These are phyloP conservation scores for Haliclona indistincta DNA, from an alignment of 37 sponge, comb jelly and placozoan genomes.

Conservation along the genomic window DNA sequence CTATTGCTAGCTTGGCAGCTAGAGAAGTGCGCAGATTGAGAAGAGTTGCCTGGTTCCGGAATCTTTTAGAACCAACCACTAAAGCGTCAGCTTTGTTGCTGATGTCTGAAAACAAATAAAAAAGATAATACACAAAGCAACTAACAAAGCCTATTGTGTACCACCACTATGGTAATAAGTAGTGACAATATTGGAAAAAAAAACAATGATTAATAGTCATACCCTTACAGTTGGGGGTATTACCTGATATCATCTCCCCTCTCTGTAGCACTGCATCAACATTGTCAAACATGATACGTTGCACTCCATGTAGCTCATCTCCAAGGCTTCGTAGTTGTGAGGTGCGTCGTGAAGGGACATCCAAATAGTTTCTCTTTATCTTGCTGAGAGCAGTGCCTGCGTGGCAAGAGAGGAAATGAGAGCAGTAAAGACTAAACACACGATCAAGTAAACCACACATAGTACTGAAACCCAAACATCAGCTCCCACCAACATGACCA, in stretches of 20 bases:
- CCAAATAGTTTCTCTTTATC: conserved; percentile 84
- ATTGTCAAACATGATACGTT: conserved; percentile 98
- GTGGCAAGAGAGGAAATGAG: not conserved
- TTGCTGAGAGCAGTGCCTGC: conserved; percentile 82
- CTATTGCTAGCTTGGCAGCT: conserved; percentile 75
- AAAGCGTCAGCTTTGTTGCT: conserved; percentile 76
- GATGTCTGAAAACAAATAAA: conserved; percentile 52
- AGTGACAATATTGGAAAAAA: not conserved
- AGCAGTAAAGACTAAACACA: not conserved
- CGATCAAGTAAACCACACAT: not conserved
- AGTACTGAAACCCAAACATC: not conserved
- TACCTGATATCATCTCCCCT: conserved; percentile 93
- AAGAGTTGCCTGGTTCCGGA: conserved; percentile 75
- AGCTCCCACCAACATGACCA: not conserved
- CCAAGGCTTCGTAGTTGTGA: conserved; percentile 71
- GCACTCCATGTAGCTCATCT: conserved; percentile 95
- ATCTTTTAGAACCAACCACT: conserved; percentile 69
- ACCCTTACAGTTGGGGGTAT: conserved; percentile 1
- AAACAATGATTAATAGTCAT: not conserved
- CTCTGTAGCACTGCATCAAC: conserved; percentile 95
- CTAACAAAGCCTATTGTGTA: not conserved
- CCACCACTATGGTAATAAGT: not conserved
- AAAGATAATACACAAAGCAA: not conserved
- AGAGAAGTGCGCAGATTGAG: conserved; percentile 86
- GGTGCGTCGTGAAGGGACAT: conserved; percentile 57